Evolutionary conservation across 2,797 vertebrate genomes (phyloP), one percentile per base, ranked within the genome.

Genomic region (Acipenser transmontanus): DNA sequence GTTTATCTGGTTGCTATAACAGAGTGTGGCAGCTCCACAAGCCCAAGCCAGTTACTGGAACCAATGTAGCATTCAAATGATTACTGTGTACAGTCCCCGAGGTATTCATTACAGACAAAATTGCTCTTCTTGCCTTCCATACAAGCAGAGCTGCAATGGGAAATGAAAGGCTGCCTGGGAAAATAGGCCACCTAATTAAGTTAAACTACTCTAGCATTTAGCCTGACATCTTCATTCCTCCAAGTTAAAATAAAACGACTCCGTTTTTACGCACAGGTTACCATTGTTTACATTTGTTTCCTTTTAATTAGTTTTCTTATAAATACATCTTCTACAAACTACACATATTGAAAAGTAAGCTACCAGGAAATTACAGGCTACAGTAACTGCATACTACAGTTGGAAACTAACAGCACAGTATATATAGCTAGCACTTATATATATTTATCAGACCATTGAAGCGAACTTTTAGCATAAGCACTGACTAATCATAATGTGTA

Each of bases 61-160:
- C 86, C 83, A 85, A 77, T 78, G 77, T 79, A 87, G 76, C 88
- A 85, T 89, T 90, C 84, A 89, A 87, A 90, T 87, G 87, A 92
- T 91, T 85, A 84, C 81, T 82, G 78, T 6, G 68, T 74, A 68
- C 64, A 78, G 73, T 92, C 91, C 91, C 90, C 50, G 76, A 88
- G 88, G 91, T 90, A 90, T 93, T 93, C 89, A 92, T 93, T 93
- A 92, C 87, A 90, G 87, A 85, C 87, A 83, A 89, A 91, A 91
- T 87, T 85, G 84, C 81, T 87, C 88, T 86, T 85, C 84, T 88
- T 90, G 84, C 87, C 83, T 88, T 79, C 77, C 84, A 86, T 89
- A 83, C 81, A 85, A 87, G 85, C 87, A 80, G 87, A 82, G 81
- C 88, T 89, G 90, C 87, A 87, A 87, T 87, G 84, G 88, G 85